Percentiles rank a stretch among this genome's conserved stretches.
phyloP scores from a whole-genome alignment of 2,113 vertebrate genomes.

The Oceanites oceanicus region DNA sequence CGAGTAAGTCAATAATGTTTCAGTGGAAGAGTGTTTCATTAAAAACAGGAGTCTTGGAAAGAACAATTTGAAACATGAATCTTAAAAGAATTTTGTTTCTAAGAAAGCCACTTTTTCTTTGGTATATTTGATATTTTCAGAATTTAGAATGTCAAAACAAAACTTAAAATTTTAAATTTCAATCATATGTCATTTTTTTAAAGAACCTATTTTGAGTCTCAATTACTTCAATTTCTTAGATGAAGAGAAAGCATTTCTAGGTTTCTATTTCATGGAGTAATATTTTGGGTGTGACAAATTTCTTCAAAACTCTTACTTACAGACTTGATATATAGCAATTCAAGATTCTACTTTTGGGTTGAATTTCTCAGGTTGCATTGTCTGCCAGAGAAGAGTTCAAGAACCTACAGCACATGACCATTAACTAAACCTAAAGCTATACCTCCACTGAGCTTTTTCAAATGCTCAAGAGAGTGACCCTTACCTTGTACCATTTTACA shows the following conservation, averaged over 20 bases:
- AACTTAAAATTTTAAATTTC: background rate
- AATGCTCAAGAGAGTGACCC: background rate
- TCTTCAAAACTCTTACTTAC: background rate
- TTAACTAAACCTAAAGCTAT: background rate
- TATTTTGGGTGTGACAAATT: background rate
- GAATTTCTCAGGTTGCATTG: background rate
- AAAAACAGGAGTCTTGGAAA: background rate
- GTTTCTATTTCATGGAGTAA: background rate
- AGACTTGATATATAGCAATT: background rate
- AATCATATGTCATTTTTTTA: background rate
- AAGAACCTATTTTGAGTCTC: background rate
- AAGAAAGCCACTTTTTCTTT: background rate
- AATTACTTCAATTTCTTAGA: background rate
- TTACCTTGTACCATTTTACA: slow-evolving; percentile 86
- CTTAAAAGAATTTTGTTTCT: background rate
- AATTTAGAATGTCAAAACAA: background rate
- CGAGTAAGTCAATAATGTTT: background rate
- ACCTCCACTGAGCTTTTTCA: background rate
- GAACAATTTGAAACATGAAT: background rate
- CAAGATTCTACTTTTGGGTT: background rate
- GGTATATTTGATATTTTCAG: background rate
- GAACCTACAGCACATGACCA: background rate
- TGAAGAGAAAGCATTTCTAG: background rate
- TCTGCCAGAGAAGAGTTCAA: background rate
- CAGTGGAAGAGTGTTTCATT: background rate